Base-by-base conservation (phyloP, 1,140 invertebrate genomes). In the Tribolium madens region DNA sequence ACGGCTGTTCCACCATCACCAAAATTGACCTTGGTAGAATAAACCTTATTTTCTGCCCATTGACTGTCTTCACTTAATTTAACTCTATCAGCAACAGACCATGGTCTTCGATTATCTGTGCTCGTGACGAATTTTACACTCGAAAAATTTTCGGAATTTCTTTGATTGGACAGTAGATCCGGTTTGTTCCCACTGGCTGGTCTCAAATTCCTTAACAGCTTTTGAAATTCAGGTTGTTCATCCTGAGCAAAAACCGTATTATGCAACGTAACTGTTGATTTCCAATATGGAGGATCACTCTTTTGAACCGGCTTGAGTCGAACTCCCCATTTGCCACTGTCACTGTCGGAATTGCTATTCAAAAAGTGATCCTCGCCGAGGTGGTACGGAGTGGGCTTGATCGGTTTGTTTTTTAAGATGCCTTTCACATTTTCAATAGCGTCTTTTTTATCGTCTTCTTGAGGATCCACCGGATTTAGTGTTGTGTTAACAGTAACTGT, bases 391-490 rank as follows among this genome's bases (percentile, higher is more conserved):
- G 89, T 91, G 78, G 91, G 91, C 83, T 92, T 92, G 6, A 90
- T 86, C 33, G 91, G 91, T 86, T 91, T 92, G 80, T 92, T 92
- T 85, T 92, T 93, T 64, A 93, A 84, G 85, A 93, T 93, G 78
- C 91, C 90, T 79, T 90, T 89, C 80, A 91, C 90, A 84, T 87
- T 87, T 81, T 89, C 86, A 73, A 86, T 84, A 6, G 36, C 72
- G 48, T 87, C 86, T 26, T 84, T 85, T 69, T 84, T 84, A 3
- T 88, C 87, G 50, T 87, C 85, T 3, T 87, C 86, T 15, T 71
- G 7, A 6, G 82, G 76, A 14, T 83, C 79, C 46, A 33, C 81
- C 80, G 6, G 81, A 12, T 53, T 76, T 26, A 33, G 18, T 17
- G 81, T 81, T 7, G 81, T 81, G 50, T 82, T 85, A n/a, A 85